These are phyloP conservation scores for Hemaris fuciformis DNA, from an alignment of 2,888 invertebrate species.

Conservation along the genomic window DNA sequence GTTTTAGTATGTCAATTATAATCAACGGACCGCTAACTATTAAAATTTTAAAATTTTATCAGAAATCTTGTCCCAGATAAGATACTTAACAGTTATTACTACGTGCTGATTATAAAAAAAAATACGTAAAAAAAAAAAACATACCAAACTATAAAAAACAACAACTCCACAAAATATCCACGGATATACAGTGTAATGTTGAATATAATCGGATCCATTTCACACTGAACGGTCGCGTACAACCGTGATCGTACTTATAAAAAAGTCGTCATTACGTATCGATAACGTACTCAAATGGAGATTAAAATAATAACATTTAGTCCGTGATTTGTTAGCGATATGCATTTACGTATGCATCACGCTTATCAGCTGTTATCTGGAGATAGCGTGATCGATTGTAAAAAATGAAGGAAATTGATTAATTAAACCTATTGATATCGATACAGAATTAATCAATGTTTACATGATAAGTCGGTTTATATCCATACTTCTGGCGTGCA, in stretches of 20 bases:
- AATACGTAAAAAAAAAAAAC: no score
- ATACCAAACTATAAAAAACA: constrained; percentile 6
- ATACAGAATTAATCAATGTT: background rate
- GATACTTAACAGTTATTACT: no score
- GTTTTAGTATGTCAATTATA: no score
- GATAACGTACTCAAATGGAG: constrained; percentile 14
- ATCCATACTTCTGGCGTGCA: background rate
- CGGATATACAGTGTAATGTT: constrained; percentile 14
- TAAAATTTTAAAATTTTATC: no score
- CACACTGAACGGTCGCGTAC: constrained; percentile 15
- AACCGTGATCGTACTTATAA: background rate
- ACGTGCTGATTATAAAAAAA: no score
- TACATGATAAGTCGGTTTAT: background rate
- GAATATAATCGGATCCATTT: constrained; percentile 19
- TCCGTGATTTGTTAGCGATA: constrained; percentile 17
- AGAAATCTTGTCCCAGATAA: no score
- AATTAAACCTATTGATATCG: background rate
- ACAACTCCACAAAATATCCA: background rate
- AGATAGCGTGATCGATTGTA: constrained; percentile 11
- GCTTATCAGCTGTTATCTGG: background rate
- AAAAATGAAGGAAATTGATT: constrained; percentile 4
- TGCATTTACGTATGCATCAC: background rate
- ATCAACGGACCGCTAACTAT: no score
- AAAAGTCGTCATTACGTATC: background rate
- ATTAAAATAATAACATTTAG: constrained; percentile 17